These are phyloP conservation scores for Crematogaster levior DNA, from an alignment of 2,888 invertebrate species.

Conservation along the genomic window DNA sequence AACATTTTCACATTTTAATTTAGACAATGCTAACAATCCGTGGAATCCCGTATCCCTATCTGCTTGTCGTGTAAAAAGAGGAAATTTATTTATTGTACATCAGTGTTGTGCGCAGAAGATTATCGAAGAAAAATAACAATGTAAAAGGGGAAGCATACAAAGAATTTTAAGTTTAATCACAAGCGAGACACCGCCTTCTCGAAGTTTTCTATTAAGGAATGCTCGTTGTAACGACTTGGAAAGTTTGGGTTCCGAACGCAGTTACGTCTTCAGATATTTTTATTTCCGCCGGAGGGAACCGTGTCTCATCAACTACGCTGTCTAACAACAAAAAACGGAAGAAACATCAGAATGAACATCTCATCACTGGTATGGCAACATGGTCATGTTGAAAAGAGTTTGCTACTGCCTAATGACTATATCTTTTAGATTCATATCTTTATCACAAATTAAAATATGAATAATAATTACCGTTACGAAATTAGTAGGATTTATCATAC, in stretches of 20 bases:
- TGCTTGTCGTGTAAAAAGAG: neutral
- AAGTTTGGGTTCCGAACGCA: conserved; percentile 52
- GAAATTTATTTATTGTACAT: conserved; percentile 37
- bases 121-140: conserved; percentile 45
- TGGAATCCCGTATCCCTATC: neutral
- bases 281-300: conserved; percentile 51
- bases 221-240: conserved; percentile 53
- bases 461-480: neutral
- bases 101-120: conserved; percentile 16
- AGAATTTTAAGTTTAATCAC: conserved; percentile 53
- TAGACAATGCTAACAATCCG: neutral
- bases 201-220: conserved; percentile 55
- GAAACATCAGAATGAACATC: conserved; percentile 28
- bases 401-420: conserved; percentile 51
- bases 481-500: conserved; percentile 4
- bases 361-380: conserved; percentile 47
- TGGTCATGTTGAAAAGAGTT: conserved; percentile 41
- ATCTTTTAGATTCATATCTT: conserved; percentile 12
- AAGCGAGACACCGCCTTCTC: conserved; percentile 25
- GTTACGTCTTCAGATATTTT: conserved; percentile 50
- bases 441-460: conserved; percentile 41
- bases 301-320: conserved; percentile 37
- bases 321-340: conserved; percentile 27
- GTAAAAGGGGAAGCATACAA: conserved; percentile 27
- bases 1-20: neutral